Evolutionary conservation across 2,888 invertebrate genomes (phyloP), one percentile per base, ranked within the genome.

Genomic region (Petrolisthes cinctipes): DNA sequence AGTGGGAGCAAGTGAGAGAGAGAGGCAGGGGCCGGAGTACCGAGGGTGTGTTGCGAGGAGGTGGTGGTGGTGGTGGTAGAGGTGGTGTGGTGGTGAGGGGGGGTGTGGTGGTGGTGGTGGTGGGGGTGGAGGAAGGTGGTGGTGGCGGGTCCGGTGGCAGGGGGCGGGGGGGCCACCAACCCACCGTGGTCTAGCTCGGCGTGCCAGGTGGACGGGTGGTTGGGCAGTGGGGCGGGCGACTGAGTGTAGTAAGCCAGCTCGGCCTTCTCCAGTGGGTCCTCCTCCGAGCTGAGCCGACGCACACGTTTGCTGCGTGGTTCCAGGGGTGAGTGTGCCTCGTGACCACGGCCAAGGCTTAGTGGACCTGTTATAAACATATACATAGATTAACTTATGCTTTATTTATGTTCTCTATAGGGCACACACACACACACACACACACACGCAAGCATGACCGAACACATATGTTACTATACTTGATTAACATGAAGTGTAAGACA

Each of bases 231-330:
- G 91, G 93, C 92, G 89, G 94, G 93, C 91, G 94, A 94, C 91
- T 94, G 94, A 68, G 93, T 93, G 91, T 94, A 94, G 92, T 94
- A 94, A 76, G 92, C 92, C 89, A 93, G 93, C 54, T 92, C 92
- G 54, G 91, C 91, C 61, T 91, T 91, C 53, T 83, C 88, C 73
- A 89, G 85, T 20, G 88, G 86, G 91, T 94, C 94, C 90, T 94
- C 94, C 88, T 94, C 94, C 0, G 94, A 94, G 83, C 94, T 94
- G 90, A 94, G 93, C 88, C 94, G 93, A 88, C 94, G 93, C 83
- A 94, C 92, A 86, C 94, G 92, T 92, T 94, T 94, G 92, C 93
- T 94, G 86, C 93, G 92, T 92, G 94, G 93, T 92, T 94, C 93
- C 92, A 92, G 92, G 90, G 93, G 92, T 78, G 93, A 93, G 75